A percentile compares a stretch with the other conserved stretches of the same genome.
Evolutionary conservation across 1,140 invertebrate species (phyloP).

Genomic region (Harlomillsia oculata): DNA sequence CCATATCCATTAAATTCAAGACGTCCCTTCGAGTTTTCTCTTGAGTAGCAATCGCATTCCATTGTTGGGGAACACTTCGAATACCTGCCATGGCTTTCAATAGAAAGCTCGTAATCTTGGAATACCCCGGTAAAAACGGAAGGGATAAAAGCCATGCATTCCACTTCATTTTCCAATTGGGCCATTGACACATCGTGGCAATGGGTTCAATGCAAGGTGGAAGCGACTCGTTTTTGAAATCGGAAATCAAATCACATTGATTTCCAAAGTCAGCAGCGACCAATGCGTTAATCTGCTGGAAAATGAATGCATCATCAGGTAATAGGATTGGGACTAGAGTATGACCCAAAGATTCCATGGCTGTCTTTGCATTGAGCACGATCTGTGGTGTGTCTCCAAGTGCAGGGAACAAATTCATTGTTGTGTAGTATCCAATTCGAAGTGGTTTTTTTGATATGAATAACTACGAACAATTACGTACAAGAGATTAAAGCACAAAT

Average conservation of each 20-base stretch:
- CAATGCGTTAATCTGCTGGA: constrained; percentile 6
- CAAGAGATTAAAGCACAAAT: background rate
- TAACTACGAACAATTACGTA: background rate
- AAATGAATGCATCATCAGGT: constrained; percentile 7
- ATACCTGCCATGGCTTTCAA: background rate
- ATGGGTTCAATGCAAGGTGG: background rate
- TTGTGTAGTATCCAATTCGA: constrained; percentile 25
- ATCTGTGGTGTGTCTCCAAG: constrained; percentile 21
- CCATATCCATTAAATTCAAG: constrained; percentile 20
- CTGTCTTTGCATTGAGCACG: constrained; percentile 18
- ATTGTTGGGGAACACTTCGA: constrained; percentile 12
- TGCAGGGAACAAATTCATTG: constrained; percentile 13
- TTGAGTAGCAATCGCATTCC: constrained; percentile 3
- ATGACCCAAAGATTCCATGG: constrained; percentile 24
- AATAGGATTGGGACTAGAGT: constrained; percentile 22
- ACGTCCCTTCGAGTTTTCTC: constrained; percentile 4
- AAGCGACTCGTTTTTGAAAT: background rate
- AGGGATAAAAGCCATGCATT: background rate
- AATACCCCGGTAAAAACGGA: background rate
- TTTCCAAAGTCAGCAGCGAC: constrained; percentile 18
- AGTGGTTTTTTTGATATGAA: constrained; percentile 15
- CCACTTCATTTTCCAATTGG: background rate
- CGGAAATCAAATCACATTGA: background rate
- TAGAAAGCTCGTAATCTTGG: background rate
- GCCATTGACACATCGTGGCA: background rate